Conservation (phyloP, 2,113 vertebrate genomes). For the Heterochromis multidens region DNA sequence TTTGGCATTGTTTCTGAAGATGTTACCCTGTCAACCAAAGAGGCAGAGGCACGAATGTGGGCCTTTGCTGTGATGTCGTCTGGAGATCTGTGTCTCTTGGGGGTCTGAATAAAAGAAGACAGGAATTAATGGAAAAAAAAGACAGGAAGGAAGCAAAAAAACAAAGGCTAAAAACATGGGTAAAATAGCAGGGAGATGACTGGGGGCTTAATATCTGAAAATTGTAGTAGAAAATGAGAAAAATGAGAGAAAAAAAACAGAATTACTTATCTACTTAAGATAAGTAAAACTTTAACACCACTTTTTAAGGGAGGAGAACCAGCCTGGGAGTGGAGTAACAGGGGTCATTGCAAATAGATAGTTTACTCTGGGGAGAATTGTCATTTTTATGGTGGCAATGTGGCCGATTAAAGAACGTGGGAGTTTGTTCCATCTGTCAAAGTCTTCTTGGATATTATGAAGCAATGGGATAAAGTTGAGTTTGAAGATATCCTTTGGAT, state of each 20-base stretch:
- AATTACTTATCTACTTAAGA: neutral
- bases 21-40: conserved; percentile 44
- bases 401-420: neutral
- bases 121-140: neutral
- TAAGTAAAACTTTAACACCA: neutral
- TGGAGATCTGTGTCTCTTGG: neutral
- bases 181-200: neutral
- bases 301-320: neutral
- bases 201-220: neutral
- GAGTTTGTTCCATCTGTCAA: neutral
- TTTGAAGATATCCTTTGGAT: neutral
- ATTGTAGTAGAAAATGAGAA: neutral
- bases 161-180: neutral
- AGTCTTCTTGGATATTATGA: neutral
- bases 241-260: neutral
- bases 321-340: neutral
- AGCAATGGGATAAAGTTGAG: neutral
- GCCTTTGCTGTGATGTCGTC: neutral
- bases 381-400: neutral
- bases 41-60: conserved; percentile 33
- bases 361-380: neutral
- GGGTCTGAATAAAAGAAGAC: neutral
- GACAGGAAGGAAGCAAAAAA: neutral
- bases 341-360: neutral
- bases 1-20: conserved; percentile 34